Percentiles rank a stretch among this genome's conserved stretches.
Conservation (phyloP, 2,797 vertebrate genomes). For the Synanceia verrucosa region DNA sequence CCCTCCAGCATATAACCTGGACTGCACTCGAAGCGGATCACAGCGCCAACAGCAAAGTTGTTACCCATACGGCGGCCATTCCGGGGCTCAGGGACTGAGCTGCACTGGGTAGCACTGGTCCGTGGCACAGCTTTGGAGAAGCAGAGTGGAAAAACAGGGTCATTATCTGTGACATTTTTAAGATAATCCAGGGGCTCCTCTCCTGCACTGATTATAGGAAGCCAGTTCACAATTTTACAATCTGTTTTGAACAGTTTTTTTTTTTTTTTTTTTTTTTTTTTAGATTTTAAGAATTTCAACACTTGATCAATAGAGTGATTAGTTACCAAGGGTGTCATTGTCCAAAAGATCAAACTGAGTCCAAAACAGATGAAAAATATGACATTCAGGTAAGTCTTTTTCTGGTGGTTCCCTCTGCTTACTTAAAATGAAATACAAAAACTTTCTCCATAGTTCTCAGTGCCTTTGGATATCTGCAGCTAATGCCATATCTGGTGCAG, state of each 20-base stretch:
- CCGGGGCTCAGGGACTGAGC: conserved; percentile 95
- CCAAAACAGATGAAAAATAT: conserved; percentile 9
- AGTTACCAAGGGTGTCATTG: not conserved
- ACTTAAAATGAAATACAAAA: conserved; percentile 20
- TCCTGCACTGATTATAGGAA: not conserved
- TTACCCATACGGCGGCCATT: conserved; percentile 95
- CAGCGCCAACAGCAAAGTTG: conserved; percentile 94
- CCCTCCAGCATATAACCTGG: conserved; percentile 96
- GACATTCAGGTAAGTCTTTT: not conserved
- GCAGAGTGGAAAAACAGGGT: not conserved
- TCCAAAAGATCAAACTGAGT: not conserved
- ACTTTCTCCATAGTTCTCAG: conserved; percentile 19
- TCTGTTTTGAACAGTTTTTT: not conserved
- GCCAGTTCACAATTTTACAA: not conserved
- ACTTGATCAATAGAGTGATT: not conserved
- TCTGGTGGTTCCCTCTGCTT: conserved; percentile 1
- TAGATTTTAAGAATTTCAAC: not conserved
- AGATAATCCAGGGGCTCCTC: not conserved
- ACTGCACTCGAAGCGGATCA: conserved; percentile 96
- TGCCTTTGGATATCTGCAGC: conserved; percentile 43
- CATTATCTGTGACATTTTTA: not conserved
- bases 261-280: not conserved
- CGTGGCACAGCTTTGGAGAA: conserved; percentile 91
- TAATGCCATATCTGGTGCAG: conserved; percentile 41
- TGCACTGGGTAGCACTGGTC: conserved; percentile 97